A percentile compares a stretch with the other conserved stretches of the same genome.
Evolutionary conservation across 2,888 invertebrate species (phyloP).

Genomic region (Girardia tigrina): DNA sequence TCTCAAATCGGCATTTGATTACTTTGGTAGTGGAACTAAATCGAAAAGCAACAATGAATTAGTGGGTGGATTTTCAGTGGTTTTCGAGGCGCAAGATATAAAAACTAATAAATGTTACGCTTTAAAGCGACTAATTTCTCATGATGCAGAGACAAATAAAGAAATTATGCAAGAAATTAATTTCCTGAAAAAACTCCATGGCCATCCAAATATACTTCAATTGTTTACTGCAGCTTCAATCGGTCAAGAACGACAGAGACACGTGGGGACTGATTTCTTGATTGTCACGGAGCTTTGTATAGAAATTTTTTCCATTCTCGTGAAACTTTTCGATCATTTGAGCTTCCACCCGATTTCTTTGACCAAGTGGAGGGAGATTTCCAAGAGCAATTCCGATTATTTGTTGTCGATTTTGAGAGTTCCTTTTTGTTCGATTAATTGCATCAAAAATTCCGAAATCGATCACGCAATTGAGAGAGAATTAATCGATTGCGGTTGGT

Average conservation of each 20-base stretch:
- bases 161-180: constrained; percentile 51
- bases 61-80: constrained; percentile 78
- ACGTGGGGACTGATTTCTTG: constrained; percentile 74
- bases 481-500: no score
- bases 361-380: no score
- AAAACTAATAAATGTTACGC: constrained; percentile 72
- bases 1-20: constrained; percentile 16
- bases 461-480: no score
- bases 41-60: not conserved
- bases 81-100: constrained; percentile 79
- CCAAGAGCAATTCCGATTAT: no score
- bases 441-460: no score
- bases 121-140: constrained; percentile 58
- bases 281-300: constrained; percentile 80
- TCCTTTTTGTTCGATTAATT: no score
- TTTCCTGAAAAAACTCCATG: constrained; percentile 65
- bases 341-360: no score
- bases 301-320: constrained; percentile 59
- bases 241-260: constrained; percentile 64
- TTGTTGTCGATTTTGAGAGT: no score
- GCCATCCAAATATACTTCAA: constrained; percentile 77
- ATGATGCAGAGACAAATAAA: constrained; percentile 51
- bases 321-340: no score
- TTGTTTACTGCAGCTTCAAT: constrained; percentile 70
- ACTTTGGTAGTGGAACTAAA: not conserved